These are phyloP conservation scores for Corydoras maculifer DNA, from an alignment of 2,113 vertebrate species.

Conservation along the genomic window DNA sequence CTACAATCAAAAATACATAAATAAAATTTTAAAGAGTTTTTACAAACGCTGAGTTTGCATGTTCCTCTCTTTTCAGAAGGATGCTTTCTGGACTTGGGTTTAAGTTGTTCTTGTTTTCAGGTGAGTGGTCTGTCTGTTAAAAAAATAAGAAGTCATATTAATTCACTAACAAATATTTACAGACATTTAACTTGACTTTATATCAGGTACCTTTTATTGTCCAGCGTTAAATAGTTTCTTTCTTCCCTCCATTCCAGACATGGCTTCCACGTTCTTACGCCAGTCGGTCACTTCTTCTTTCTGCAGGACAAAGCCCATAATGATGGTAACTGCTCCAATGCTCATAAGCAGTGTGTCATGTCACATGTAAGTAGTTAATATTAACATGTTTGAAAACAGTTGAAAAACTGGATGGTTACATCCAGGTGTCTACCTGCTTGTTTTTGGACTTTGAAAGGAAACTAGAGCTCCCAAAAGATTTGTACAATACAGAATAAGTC, in stretches of 20 bases:
- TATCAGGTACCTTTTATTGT: constrained; percentile 28
- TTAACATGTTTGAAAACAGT: too few species aligned
- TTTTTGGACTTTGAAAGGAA: background rate
- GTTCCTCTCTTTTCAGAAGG: background rate
- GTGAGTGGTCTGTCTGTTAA: background rate
- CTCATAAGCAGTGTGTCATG: too few species aligned
- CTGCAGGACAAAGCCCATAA: constrained; percentile 13
- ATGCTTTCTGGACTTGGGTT: background rate
- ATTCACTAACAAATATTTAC: background rate
- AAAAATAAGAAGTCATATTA: background rate
- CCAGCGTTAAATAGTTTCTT: constrained; percentile 57
- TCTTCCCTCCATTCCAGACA: constrained; percentile 62
- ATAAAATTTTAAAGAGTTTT: too few species aligned
- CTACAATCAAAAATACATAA: constrained; percentile 1
- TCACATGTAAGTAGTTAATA: too few species aligned
- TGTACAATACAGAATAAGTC: background rate
- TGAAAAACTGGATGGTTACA: too few species aligned
- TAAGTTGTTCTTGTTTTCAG: background rate
- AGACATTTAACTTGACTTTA: background rate
- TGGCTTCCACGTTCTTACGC: constrained; percentile 63
- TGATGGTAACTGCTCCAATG: background rate
- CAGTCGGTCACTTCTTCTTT: constrained; percentile 59
- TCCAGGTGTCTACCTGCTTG: background rate
- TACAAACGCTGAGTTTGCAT: background rate
- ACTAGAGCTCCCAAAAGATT: background rate